These are phyloP conservation scores for Amblyjoppa fuscipennis DNA, from an alignment of 2,888 invertebrate genomes.

Conservation along the genomic window DNA sequence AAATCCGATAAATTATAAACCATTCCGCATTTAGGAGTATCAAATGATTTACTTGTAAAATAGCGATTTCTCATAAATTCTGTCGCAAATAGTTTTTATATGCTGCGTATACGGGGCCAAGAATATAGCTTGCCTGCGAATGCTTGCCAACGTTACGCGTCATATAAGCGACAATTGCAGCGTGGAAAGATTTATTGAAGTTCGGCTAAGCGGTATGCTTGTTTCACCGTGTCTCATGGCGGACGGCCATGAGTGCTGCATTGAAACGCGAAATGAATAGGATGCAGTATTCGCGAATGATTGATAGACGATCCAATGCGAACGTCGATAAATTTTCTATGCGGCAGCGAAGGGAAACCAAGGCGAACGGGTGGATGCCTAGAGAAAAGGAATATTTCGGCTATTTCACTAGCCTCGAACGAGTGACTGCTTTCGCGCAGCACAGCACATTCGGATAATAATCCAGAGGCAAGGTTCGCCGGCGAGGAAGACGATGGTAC, in stretches of 20 bases:
- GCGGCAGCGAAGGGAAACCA: conserved; percentile 16
- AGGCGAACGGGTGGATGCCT: conserved; percentile 1
- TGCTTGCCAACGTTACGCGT: conserved; percentile 68
- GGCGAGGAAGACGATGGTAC: conserved; percentile 66
- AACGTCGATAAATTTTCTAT: conserved; percentile 66
- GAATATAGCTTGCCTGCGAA: conserved; percentile 37
- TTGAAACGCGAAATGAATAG: conserved; percentile 65
- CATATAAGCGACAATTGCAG: conserved; percentile 66
- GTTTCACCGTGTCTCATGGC: conserved; percentile 45
- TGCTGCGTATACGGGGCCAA: not conserved
- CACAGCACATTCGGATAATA: conserved; percentile 15
- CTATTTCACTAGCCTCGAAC: conserved; percentile 22
- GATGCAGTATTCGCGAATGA: conserved; percentile 61
- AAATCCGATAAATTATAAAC: conserved; percentile 18
- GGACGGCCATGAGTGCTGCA: conserved; percentile 55
- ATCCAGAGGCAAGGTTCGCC: conserved; percentile 34
- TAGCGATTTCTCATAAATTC: conserved; percentile 40
- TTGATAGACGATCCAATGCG: conserved; percentile 63
- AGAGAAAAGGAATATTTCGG: conserved; percentile 43
- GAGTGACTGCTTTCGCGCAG: conserved; percentile 21
- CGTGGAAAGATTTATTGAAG: conserved; percentile 68
- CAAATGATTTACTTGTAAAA: conserved; percentile 20
- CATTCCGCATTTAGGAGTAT: conserved; percentile 41
- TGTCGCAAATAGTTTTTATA: conserved; percentile 27
- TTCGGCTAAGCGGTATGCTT: conserved; percentile 60